Evolutionary conservation across 2,888 invertebrate genomes (phyloP), one percentile per base, ranked within the genome.

Genomic region (Ormyrus nitidulus): DNA sequence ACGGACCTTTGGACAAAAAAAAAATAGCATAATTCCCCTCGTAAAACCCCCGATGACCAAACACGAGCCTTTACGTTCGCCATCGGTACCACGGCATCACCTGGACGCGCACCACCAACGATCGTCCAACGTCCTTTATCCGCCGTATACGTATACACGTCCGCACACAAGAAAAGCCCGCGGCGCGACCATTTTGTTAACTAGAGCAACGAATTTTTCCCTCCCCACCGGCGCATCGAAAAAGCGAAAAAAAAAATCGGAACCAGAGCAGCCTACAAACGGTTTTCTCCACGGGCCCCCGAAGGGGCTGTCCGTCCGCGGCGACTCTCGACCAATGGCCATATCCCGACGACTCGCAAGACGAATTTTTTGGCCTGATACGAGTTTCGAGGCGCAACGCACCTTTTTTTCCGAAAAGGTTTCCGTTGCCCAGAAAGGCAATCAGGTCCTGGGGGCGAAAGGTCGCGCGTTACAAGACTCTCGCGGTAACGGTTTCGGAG

Each of bases 181-280:
- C 54, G 7, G 59, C 19, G 34, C 54, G 7, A 65, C 65, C 74
- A 81, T 74, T 74, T 81, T 78, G 75, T 81, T 76, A 87, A 87
- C 86, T 86, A 80, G 87, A 86, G 86, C 87, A 87, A 87, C 86
- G 85, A 84, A 74, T 77, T 78, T 78, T 51, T 76, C 34, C 64
- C 59, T 64, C 77, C 70, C 78, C 71, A 71, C 81, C 53, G 10
- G 54, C 65, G 19, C 19, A 19, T 19, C 19, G 76, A 65, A 68
- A 75, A 11, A 56, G 44, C 8, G 51, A 70, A 71, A 65, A 71
- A 59, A 76, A 73, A 74, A 77, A 54, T 73, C 58, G 49, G 56
- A 79, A 76, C 66, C 58, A 77, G 77, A 76, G 76, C 76, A 72
- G 59, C 59, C 53, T 54, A 74, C 77, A 74, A 77, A 82, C 78